Evolutionary conservation across 1,140 invertebrate species (phyloP).

Genomic region (Meloidogyne hapla): DNA sequence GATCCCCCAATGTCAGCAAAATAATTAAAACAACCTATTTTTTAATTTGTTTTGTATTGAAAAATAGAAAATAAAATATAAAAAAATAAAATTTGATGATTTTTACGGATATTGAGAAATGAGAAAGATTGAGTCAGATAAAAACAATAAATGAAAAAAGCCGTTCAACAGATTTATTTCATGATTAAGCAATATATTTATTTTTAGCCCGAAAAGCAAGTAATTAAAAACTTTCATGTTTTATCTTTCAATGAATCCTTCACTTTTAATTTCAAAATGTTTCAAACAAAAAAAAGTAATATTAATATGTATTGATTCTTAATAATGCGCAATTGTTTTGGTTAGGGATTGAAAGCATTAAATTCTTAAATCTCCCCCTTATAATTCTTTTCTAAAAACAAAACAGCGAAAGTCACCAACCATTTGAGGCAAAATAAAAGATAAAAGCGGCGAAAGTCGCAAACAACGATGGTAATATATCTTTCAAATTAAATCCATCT

Average conservation of each 20-base stretch:
- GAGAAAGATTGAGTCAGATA: no score
- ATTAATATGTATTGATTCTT: not conserved
- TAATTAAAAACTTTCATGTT: no score
- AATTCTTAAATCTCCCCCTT: not conserved
- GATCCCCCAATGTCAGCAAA: not conserved
- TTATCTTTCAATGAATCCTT: no score
- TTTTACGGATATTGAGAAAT: no score
- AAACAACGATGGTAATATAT: not conserved
- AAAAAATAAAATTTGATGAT: no score
- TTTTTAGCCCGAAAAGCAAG: no score
- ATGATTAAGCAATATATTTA: no score
- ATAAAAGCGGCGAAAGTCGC: not conserved
- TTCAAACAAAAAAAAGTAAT: not conserved
- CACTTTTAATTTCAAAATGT: no score
- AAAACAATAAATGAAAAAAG: no score
- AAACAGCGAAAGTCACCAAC: not conserved
- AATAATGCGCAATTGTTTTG: not conserved
- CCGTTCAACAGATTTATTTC: no score
- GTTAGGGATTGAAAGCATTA: not conserved
- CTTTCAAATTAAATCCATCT: not conserved
- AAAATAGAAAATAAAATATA: no score
- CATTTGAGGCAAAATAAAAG: not conserved
- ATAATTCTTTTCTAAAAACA: slow-evolving; percentile 1
- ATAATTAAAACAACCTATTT: not conserved
- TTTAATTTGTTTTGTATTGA: no score